These are phyloP conservation scores for Dendroctonus valens DNA, from an alignment of 1,140 invertebrate genomes.

Conservation along the genomic window DNA sequence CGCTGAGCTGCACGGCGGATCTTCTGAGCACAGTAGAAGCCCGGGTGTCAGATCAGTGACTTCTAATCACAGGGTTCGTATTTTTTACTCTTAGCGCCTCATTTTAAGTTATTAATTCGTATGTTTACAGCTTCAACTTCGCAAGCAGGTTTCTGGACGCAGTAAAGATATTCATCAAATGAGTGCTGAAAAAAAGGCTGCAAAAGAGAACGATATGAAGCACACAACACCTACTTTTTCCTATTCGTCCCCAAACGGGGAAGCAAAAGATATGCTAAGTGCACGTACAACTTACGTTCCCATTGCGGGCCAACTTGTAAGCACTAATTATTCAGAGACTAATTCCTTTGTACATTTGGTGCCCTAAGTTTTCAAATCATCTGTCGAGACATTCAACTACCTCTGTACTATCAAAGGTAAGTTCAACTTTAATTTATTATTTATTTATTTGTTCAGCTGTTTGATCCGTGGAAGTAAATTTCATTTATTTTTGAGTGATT, in stretches of 20 bases:
- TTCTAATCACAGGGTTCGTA: constrained; percentile 44
- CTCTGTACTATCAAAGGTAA: constrained; percentile 33
- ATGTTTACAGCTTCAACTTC: constrained; percentile 38
- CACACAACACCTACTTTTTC: constrained; percentile 28
- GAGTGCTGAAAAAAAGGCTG: constrained; percentile 39
- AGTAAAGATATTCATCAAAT: constrained; percentile 42
- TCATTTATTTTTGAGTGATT: no score
- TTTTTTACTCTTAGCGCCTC: neutral
- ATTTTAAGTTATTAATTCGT: neutral
- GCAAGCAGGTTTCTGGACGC: constrained; percentile 39
- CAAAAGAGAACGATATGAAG: constrained; percentile 40
- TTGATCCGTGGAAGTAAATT: no score
- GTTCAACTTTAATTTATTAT: neutral
- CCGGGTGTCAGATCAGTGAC: constrained; percentile 43
- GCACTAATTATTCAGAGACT: constrained; percentile 22
- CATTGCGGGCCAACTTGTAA: constrained; percentile 27
- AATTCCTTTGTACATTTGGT: constrained; percentile 30
- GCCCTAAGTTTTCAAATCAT: constrained; percentile 23
- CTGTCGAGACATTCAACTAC: constrained; percentile 27
- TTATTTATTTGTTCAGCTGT: no score
- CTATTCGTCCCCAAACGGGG: constrained; percentile 35
- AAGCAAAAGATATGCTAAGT: constrained; percentile 31
- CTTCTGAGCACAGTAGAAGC: constrained; percentile 40
- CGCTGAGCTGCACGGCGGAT: constrained; percentile 44
- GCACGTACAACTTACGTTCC: constrained; percentile 35